These are phyloP conservation scores for Oryctes rhinoceros DNA, from an alignment of 1,140 invertebrate genomes.

Conservation along the genomic window DNA sequence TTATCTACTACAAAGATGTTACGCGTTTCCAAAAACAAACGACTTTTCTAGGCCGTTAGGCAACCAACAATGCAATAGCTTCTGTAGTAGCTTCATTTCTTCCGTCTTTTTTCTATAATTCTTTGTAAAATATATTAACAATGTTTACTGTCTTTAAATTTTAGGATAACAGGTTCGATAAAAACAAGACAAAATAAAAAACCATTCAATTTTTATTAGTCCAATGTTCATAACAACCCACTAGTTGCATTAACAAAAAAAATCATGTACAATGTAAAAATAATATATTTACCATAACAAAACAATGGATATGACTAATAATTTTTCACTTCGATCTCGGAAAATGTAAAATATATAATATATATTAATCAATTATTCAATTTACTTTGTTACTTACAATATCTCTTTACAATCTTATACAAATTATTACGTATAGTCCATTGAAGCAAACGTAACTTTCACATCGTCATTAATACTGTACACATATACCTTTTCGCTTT, in stretches of 20 bases:
- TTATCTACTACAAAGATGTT: no score
- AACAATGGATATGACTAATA: constrained; percentile 24
- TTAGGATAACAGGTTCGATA: not conserved
- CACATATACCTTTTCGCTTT: not conserved
- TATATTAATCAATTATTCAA: constrained; percentile 27
- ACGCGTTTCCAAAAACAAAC: no score
- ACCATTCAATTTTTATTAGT: constrained; percentile 30
- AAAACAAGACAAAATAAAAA: constrained; percentile 13
- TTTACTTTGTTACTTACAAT: constrained; percentile 22
- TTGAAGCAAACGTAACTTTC: constrained; percentile 10
- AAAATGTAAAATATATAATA: constrained; percentile 8
- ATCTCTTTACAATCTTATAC: constrained; percentile 16
- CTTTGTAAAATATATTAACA: no score
- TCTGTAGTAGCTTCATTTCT: no score
- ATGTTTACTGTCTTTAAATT: no score
- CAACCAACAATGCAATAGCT: no score
- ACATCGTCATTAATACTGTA: constrained; percentile 9
- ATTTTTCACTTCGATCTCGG: not conserved
- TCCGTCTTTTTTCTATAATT: no score
- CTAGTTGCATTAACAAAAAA: constrained; percentile 25
- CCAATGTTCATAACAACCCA: constrained; percentile 22
- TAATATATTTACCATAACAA: constrained; percentile 27
- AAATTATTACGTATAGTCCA: constrained; percentile 28
- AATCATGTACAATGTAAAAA: constrained; percentile 33
- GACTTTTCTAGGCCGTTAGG: no score